Evolutionary conservation across 2,797 vertebrate genomes (phyloP).

Genomic region (Nothura maculosa): DNA sequence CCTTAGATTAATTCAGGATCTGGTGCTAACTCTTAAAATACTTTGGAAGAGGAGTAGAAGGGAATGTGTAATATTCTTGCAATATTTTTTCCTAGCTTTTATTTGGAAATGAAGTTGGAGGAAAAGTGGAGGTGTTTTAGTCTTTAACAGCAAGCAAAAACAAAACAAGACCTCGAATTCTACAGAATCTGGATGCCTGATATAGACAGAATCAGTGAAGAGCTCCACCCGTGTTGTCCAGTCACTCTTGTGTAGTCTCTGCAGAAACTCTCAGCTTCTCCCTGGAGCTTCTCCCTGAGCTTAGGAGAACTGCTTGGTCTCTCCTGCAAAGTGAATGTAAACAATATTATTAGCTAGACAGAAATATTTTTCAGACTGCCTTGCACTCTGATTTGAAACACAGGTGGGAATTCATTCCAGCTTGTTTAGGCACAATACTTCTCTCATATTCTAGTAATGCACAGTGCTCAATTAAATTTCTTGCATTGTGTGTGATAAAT

Average conservation of each 20-base stretch:
- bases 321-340: neutral
- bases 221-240: neutral
- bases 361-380: neutral
- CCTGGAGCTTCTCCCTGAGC: neutral
- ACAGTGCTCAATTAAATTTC: neutral
- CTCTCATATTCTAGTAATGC: neutral
- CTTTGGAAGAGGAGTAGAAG: neutral
- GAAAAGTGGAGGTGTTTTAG: neutral
- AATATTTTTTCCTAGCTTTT: neutral
- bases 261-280: neutral
- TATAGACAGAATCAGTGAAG: neutral
- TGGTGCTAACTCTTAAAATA: neutral
- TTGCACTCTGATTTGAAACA: neutral
- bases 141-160: neutral
- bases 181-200: neutral
- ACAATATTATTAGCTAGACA: neutral
- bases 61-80: neutral
- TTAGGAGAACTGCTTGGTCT: neutral
- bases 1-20: neutral
- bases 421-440: neutral
- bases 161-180: neutral
- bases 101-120: neutral
- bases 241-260: conserved; percentile 6
- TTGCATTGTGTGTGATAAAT: neutral
- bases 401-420: neutral